phyloP scores from a whole-genome alignment of 2,797 vertebrate species.

The Sandelia bainsii region DNA sequence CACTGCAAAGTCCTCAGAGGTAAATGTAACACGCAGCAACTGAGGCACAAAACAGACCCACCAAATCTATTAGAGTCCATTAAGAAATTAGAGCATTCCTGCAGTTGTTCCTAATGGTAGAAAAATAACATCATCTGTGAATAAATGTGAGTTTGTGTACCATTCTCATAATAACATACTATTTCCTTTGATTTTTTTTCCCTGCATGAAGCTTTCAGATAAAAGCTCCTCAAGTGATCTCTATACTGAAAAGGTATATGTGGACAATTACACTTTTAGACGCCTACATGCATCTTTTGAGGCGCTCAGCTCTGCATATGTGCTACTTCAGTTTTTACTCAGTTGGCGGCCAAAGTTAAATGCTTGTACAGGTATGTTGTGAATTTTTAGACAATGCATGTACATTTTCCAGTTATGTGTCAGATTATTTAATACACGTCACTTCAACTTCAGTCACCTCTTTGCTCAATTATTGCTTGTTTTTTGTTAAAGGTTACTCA shows the following conservation, averaged over 20 bases:
- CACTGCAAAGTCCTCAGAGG: constrained; percentile 26
- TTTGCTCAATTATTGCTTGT: background rate
- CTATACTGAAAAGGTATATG: background rate
- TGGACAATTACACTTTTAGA: background rate
- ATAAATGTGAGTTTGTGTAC: background rate
- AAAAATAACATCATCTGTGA: constrained; percentile 11
- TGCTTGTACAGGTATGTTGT: background rate
- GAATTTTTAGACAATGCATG: background rate
- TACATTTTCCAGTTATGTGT: background rate
- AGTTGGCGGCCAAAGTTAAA: constrained; percentile 6
- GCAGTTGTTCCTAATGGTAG: constrained; percentile 8
- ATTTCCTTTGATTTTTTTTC: background rate
- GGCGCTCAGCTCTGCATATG: constrained; percentile 13
- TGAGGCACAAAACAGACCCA: constrained; percentile 9
- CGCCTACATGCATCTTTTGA: constrained; percentile 20
- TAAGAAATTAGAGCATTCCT: constrained; percentile 7
- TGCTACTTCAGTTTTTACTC: constrained; percentile 1
- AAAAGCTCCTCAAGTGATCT: background rate
- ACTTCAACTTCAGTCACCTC: constrained; percentile 10
- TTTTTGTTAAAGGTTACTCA: background rate
- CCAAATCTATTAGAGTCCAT: constrained; percentile 12
- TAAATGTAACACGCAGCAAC: constrained; percentile 16
- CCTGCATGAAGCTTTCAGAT: background rate
- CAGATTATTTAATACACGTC: constrained; percentile 3
- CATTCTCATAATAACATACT: background rate